These are phyloP conservation scores for Oeneis ivallda DNA, from an alignment of 2,888 invertebrate species.

Conservation along the genomic window DNA sequence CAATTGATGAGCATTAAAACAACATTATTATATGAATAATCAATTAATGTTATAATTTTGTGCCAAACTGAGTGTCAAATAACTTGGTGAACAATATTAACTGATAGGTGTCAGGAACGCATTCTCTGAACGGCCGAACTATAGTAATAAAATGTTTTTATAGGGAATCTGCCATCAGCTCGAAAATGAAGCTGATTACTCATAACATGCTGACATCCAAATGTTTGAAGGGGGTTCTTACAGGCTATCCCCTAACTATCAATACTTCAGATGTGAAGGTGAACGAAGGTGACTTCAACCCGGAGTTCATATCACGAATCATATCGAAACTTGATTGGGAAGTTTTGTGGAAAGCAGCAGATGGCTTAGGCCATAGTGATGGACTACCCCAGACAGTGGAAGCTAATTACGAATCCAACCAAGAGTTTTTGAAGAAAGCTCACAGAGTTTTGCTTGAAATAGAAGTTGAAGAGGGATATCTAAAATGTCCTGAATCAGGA, in stretches of 20 bases:
- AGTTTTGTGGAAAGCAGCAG: constrained; percentile 91
- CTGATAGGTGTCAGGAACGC: too few relatives aligned
- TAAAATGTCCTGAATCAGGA: constrained; percentile 98
- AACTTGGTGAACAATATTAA: too few relatives aligned
- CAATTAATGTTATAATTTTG: too few relatives aligned
- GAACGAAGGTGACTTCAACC: constrained; percentile 93
- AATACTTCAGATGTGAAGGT: constrained; percentile 91
- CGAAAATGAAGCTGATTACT: constrained; percentile 94
- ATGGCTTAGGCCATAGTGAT: constrained; percentile 89
- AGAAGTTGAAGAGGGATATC: constrained; percentile 95
- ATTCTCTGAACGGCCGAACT: too few relatives aligned
- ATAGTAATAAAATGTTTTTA: neutral
- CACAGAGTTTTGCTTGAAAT: constrained; percentile 96
- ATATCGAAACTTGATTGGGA: constrained; percentile 96
- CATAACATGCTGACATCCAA: constrained; percentile 98
- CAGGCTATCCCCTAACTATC: constrained; percentile 93
- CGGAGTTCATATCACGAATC: constrained; percentile 93
- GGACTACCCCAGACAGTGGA: constrained; percentile 89
- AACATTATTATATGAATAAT: too few relatives aligned
- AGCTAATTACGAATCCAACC: constrained; percentile 88
- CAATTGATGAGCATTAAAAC: too few relatives aligned
- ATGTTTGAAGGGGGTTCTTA: constrained; percentile 94
- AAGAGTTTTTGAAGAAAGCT: constrained; percentile 92
- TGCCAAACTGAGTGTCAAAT: too few relatives aligned
- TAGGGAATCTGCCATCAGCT: neutral